phyloP scores from a whole-genome alignment of 2,888 invertebrate species.

The Liopterus haemorrhoidalis region DNA sequence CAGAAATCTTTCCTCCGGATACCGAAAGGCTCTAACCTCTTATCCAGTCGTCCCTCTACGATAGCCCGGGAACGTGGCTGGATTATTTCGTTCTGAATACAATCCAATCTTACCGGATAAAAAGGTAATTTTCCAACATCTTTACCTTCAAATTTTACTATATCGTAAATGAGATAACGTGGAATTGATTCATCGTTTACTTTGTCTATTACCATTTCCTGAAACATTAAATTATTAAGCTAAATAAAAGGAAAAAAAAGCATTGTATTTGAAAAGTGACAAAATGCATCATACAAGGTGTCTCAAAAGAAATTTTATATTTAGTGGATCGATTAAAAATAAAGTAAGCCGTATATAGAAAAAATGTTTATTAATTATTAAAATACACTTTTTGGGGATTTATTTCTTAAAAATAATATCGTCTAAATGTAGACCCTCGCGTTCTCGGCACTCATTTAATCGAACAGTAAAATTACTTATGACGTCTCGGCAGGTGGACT shows the following conservation, averaged over 20 bases:
- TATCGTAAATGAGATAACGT: constrained; percentile 91
- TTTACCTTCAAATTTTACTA: constrained; percentile 73
- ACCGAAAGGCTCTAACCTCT: constrained; percentile 80
- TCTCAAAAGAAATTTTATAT: no score
- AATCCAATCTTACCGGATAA: constrained; percentile 64
- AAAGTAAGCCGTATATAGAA: no score
- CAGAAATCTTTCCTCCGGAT: constrained; percentile 88
- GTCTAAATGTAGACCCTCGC: no score
- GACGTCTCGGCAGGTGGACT: no score
- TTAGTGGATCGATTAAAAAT: no score
- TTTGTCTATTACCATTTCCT: constrained; percentile 97
- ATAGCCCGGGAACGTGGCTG: constrained; percentile 71
- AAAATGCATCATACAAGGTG: no score
- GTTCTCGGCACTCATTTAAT: no score
- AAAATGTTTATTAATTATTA: no score
- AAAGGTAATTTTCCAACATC: constrained; percentile 75
- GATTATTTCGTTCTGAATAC: constrained; percentile 69
- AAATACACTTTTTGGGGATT: no score
- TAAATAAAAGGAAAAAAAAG: constrained; percentile 18
- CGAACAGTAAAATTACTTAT: no score
- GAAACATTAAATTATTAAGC: constrained; percentile 35
- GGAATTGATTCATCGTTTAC: constrained; percentile 69
- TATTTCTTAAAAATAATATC: no score
- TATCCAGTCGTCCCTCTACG: constrained; percentile 65
- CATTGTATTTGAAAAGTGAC: constrained; percentile 10